These are phyloP conservation scores for Furnarius figulus DNA, from an alignment of 2,113 vertebrate species.

Conservation along the genomic window DNA sequence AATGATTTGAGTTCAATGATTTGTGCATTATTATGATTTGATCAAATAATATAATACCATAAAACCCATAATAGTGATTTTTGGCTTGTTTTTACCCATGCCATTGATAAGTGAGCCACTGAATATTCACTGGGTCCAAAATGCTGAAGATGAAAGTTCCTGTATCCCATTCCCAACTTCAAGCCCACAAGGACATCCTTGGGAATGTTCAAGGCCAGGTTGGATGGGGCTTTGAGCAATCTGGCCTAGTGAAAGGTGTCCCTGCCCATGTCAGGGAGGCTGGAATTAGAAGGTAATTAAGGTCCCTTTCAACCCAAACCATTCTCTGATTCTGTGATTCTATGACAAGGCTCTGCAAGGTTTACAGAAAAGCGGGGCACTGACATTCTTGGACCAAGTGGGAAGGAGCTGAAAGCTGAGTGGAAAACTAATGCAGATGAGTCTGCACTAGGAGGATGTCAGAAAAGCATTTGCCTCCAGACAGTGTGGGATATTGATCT, in stretches of 20 bases:
- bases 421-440: not conserved
- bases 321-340: not conserved
- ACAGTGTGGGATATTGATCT: not conserved
- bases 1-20: not conserved
- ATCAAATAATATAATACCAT: not conserved
- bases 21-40: not conserved
- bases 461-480: not conserved
- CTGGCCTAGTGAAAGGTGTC: not conserved
- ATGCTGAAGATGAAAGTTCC: not conserved
- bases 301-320: not conserved
- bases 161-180: not conserved
- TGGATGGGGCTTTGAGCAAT: not conserved
- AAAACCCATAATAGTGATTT: not conserved
- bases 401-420: not conserved
- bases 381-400: not conserved
- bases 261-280: not conserved
- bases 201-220: not conserved
- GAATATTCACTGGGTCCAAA: not conserved
- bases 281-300: not conserved
- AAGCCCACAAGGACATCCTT: fast-evolving
- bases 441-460: not conserved
- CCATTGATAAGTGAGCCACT: not conserved
- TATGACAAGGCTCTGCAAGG: not conserved
- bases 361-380: not conserved
- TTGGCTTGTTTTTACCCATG: not conserved